Base-by-base conservation (phyloP, 2,888 invertebrate species). In the Archips crataeganus region DNA sequence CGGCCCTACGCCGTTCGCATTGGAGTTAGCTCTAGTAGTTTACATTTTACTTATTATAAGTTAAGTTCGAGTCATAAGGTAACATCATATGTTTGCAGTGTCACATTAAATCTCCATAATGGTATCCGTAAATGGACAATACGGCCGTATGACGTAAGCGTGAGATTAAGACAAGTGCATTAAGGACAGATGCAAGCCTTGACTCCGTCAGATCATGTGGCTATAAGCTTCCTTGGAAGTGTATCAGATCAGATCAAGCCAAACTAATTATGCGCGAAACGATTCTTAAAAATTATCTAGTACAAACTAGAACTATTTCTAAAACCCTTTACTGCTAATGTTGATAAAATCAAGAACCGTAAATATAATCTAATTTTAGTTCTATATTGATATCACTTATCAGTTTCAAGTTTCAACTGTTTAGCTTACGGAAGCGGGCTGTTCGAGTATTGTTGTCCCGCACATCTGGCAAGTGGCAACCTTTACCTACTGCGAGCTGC, bases 131-230 rank as follows among this genome's bases (percentile, higher is more conserved):
- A 13, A 64, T 57, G 64, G 70, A 8, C 45, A 39, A 61, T 61
- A 59, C 32, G 57, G 15, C 62, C 23, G 4, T 23, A 73, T 73
- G 73, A 73, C 73, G 73, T 69, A 63, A 73, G 71, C 54, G 60
- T n/a, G 39, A 42, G 59, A 15, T 15, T 54, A 47, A 47, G 51
- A 49, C 64, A 69, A 73, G 69, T 64, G 73, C 73, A 73, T 34
- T 57, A 39, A 49, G 61, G 69, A 13, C 63, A 47, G 13, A 32
- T 32, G 47, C 67, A 34, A 23, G 23, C 71, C 67, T 71, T 67
- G 71, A 72, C 71, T 71, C 61, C 61, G 45, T 54, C 60, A 60
- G 71, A 71, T 15, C 67, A 61, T 47, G 51, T 63, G 47, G 57
- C 57, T 11, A 3, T 10, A 32, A 32, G 32, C 57, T 32, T 57